These are phyloP conservation scores for Axinella damicornis DNA, from an alignment of 37 sponge, comb jelly and placozoan genomes.

Conservation along the genomic window DNA sequence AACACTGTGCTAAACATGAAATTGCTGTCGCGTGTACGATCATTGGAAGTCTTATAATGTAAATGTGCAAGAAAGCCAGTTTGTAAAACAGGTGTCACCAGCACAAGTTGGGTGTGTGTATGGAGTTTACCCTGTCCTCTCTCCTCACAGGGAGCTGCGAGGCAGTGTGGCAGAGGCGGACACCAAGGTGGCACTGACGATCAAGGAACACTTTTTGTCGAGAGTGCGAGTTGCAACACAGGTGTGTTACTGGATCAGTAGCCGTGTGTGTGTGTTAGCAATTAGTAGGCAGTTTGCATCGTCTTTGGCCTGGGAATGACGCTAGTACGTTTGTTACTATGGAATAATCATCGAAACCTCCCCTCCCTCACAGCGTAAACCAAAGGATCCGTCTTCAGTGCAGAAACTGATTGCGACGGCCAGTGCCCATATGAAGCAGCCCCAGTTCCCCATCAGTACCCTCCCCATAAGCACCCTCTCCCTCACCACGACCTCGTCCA, in stretches of 20 bases:
- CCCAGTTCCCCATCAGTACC: background rate
- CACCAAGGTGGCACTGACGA: slow-evolving; percentile 44
- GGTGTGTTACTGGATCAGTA: too few relatives aligned
- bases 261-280: background rate
- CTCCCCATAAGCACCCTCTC: background rate
- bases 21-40: too few relatives aligned
- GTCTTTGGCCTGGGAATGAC: background rate
- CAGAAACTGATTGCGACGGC: slow-evolving; percentile 28
- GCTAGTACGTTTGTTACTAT: background rate
- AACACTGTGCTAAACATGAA: too few relatives aligned
- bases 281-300: background rate
- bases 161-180: slow-evolving; percentile 19
- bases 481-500: background rate
- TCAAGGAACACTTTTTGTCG: slow-evolving; percentile 50
- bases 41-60: too few relatives aligned
- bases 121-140: background rate
- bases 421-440: background rate
- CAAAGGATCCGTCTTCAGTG: slow-evolving; percentile 23
- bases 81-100: too few relatives aligned
- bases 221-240: slow-evolving; percentile 59
- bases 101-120: too few relatives aligned
- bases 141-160: slow-evolving; percentile 35
- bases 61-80: too few relatives aligned
- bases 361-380: slow-evolving; percentile 34
- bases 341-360: background rate